phyloP scores from a whole-genome alignment of 2,888 invertebrate genomes.

The Stenichneumon culpator region DNA sequence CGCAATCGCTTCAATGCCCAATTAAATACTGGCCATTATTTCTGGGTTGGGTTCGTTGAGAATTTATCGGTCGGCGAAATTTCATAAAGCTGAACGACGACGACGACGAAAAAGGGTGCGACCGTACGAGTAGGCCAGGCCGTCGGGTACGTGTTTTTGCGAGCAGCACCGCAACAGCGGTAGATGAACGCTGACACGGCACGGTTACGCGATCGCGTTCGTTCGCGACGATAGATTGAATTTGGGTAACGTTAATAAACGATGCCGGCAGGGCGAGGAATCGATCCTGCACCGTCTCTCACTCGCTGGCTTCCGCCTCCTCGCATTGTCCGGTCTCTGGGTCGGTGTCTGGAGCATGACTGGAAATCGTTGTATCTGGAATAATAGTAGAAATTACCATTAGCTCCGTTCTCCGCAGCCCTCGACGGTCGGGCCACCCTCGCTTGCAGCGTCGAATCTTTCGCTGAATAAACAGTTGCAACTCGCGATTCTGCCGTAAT shows the following conservation, averaged over 20 bases:
- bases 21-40: conserved; percentile 57
- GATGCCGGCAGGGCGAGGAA: conserved; percentile 78
- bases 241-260: conserved; percentile 61
- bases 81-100: conserved; percentile 46
- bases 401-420: background rate
- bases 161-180: background rate
- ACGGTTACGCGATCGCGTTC: conserved; percentile 17
- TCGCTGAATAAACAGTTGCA: background rate
- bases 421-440: background rate
- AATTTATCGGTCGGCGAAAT: conserved; percentile 50
- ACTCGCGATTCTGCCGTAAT: background rate
- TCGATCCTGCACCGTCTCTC: conserved; percentile 78
- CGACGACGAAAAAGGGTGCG: conserved; percentile 24
- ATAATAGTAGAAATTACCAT: background rate
- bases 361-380: background rate
- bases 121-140: conserved; percentile 6
- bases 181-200: conserved; percentile 7
- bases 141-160: conserved; percentile 28
- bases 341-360: background rate
- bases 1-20: conserved; percentile 41
- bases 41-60: conserved; percentile 5
- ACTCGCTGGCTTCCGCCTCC: background rate
- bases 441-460: background rate
- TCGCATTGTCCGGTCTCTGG: background rate
- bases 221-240: conserved; percentile 43